These are phyloP conservation scores for Mionectes macconnelli DNA, from an alignment of 2,113 vertebrate genomes.

Conservation along the genomic window DNA sequence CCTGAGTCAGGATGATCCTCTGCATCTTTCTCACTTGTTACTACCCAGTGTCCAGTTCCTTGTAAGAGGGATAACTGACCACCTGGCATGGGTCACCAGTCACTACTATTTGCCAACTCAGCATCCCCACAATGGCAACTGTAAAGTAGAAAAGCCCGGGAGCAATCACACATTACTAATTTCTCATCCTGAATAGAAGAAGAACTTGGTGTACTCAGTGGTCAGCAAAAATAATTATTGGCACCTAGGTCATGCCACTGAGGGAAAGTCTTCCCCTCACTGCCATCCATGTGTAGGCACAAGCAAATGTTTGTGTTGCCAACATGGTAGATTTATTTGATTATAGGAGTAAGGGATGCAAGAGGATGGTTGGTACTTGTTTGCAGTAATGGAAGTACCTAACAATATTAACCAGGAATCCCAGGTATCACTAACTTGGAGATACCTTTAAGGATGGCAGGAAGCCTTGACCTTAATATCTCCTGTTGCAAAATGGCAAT, in stretches of 20 bases:
- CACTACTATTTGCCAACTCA: not conserved
- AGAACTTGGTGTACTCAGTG: not conserved
- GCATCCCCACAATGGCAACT: not conserved
- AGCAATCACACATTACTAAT: not conserved
- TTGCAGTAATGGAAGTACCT: not conserved
- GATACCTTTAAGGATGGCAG: not conserved
- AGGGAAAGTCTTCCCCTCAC: not conserved
- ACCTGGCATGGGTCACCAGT: not conserved
- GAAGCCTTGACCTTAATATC: not conserved
- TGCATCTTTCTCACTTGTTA: not conserved
- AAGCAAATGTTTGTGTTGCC: not conserved
- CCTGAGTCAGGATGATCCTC: not conserved
- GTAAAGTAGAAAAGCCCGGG: not conserved
- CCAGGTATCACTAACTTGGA: not conserved
- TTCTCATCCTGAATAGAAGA: not conserved
- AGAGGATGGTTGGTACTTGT: not conserved
- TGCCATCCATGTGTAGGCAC: not conserved
- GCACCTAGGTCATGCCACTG: not conserved
- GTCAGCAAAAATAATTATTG: not conserved
- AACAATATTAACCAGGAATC: not conserved
- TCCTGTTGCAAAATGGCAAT: not conserved
- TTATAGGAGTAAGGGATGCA: not conserved
- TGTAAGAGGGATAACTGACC: not conserved
- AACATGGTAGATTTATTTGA: fast-evolving
- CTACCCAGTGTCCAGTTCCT: not conserved